A percentile compares a stretch with the other conserved stretches of the same genome.
phyloP scores from a whole-genome alignment of 2,113 vertebrate genomes.

The Lethenteron camtschaticum region DNA sequence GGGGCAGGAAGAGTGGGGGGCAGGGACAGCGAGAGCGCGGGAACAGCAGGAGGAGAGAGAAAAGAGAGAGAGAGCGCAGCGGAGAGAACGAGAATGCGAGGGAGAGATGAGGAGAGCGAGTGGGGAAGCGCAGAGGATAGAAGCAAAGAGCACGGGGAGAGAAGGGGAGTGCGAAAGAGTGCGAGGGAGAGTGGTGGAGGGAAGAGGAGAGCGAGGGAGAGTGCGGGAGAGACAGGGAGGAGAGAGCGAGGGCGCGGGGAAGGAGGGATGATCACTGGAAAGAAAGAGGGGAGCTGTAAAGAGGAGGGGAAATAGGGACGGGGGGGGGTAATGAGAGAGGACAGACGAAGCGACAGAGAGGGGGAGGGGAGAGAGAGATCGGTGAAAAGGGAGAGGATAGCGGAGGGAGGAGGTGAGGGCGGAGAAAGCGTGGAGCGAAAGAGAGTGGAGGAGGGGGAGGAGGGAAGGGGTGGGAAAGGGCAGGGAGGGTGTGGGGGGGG shows the following conservation, averaged over 20 bases:
- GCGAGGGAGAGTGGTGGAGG: neutral
- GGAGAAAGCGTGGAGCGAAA: neutral
- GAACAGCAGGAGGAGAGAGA: neutral
- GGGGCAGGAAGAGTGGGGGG: neutral
- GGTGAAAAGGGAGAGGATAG: neutral
- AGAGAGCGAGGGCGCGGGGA: neutral
- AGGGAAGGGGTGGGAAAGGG: neutral
- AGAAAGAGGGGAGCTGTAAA: neutral
- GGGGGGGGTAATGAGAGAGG: neutral
- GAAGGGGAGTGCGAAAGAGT: neutral
- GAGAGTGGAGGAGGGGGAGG: neutral
- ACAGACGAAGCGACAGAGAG: neutral
- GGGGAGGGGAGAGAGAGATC: neutral
- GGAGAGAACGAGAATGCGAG: neutral
- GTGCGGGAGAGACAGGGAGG: neutral
- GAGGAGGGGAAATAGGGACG: neutral
- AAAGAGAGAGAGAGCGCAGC: neutral
- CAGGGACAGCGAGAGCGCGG: neutral
- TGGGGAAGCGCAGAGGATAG: neutral
- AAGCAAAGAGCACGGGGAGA: neutral
- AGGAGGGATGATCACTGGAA: neutral
- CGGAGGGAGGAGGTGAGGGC: neutral
- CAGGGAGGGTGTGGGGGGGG: too few species aligned
- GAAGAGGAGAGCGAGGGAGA: neutral
- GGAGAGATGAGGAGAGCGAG: neutral